Base-by-base conservation (phyloP, 1,140 invertebrate species). In the Drosophila equinoxialis region DNA sequence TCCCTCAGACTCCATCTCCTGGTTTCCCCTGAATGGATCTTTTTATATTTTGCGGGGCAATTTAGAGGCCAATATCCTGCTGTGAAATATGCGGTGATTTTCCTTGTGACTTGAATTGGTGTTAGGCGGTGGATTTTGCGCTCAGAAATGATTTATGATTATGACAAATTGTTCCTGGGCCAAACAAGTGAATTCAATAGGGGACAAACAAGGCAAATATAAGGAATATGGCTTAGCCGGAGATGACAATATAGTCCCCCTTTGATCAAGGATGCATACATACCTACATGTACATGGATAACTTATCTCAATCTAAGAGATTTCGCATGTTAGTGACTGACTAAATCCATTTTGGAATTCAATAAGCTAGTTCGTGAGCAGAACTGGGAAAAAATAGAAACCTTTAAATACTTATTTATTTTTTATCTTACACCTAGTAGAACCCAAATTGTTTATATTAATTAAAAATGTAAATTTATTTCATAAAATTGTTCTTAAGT, bases 11-110 rank as follows among this genome's bases (percentile, higher is more conserved):
- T 10, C 17, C 13, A 45, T 57, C 41, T 35, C 71, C 55, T 39
- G 37, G 37, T 58, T 72, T 68, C 26, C 4, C 7, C 39, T 5
- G 55, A 48, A 26, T 68, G 8, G 20, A 45, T 66, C 54, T 75
- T 66, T 77, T 72, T 77, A 79, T 80, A 71, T 87, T 90, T 91
- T 90, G 90, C 84, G 90, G 90, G 83, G 77, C 87, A 90, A 91
- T 90, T 91, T 91, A 81, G 87, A 91, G 90, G 90, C 87, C 87
- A 89, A 91, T 91, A 91, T 91, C 90, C 90, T 81, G 90, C 90
- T 91, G 90, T 85, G 90, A 84, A 90, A 91, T 91, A 91, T 91
- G 90, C 80, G 82, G 80, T 90, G 82, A 84, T 90, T 87, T 79
- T 58, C 13, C 48, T 68, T 66, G 68, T 63, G 30, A 35, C 64